A percentile compares a stretch with the other conserved stretches of the same genome.
Evolutionary conservation across 1,140 invertebrate genomes (phyloP).

Genomic region (Nomia melanderi): DNA sequence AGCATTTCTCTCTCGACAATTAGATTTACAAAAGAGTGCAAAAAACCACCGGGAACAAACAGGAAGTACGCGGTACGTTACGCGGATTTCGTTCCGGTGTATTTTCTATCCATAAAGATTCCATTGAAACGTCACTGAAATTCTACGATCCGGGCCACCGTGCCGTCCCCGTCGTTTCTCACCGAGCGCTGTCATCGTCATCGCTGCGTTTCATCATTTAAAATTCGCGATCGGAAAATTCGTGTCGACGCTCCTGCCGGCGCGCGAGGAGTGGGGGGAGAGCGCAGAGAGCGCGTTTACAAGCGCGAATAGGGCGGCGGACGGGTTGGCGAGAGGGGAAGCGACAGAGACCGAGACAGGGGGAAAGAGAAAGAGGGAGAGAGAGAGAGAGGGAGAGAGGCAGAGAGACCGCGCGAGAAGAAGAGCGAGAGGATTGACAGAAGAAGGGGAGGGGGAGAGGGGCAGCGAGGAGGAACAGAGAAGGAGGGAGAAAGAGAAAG

Average conservation of each 20-base stretch:
- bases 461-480: constrained; percentile 9
- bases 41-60: too few relatives aligned
- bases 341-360: not conserved
- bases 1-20: too few relatives aligned
- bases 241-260: constrained; percentile 49
- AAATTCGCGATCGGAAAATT: constrained; percentile 54
- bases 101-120: too few relatives aligned
- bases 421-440: not conserved
- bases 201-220: constrained; percentile 20
- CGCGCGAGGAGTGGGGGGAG: not conserved
- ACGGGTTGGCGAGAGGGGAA: not conserved
- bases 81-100: too few relatives aligned
- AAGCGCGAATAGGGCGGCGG: constrained; percentile 26
- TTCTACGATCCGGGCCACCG: too few relatives aligned
- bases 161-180: constrained; percentile 30
- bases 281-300: constrained; percentile 53
- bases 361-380: not conserved
- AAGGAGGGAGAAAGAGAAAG: constrained; percentile 10
- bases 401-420: too few relatives aligned
- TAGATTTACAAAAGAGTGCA: too few relatives aligned
- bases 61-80: too few relatives aligned
- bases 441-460: not conserved
- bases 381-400: not conserved
- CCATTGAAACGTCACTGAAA: too few relatives aligned
- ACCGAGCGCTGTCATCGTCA: constrained; percentile 5